These are phyloP conservation scores for Abramis brama DNA, from an alignment of 2,113 vertebrate species.

Conservation along the genomic window DNA sequence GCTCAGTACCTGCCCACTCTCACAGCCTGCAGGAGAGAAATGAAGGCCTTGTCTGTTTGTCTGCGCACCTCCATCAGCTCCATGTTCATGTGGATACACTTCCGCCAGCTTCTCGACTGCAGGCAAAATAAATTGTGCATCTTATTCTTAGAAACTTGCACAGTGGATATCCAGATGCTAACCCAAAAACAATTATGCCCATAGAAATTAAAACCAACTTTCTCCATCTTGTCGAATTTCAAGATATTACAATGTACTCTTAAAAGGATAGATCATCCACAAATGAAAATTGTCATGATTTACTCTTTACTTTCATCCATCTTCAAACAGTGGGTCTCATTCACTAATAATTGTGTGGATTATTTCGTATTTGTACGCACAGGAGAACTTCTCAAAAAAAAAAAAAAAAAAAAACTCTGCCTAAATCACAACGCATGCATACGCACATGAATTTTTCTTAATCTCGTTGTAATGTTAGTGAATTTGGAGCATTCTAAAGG, in stretches of 20 bases:
- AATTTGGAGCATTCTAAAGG: too few relatives aligned
- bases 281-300: neutral
- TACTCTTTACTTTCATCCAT: neutral
- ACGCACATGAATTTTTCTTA: too few relatives aligned
- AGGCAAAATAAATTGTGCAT: neutral
- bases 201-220: neutral
- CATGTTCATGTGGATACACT: slow-evolving; percentile 90
- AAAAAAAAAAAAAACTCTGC: too few relatives aligned
- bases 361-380: too few relatives aligned
- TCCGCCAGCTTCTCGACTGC: slow-evolving; percentile 90
- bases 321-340: too few relatives aligned
- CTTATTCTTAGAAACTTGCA: neutral
- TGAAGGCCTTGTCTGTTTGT: slow-evolving; percentile 88
- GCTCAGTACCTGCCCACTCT: slow-evolving; percentile 87
- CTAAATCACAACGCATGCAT: too few relatives aligned
- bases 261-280: too few relatives aligned
- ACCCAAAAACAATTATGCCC: neutral
- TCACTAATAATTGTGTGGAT: too few relatives aligned
- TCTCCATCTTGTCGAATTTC: neutral
- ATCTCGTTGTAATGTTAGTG: too few relatives aligned
- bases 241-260: neutral
- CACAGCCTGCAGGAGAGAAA: slow-evolving; percentile 87
- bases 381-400: too few relatives aligned
- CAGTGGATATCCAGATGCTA: neutral
- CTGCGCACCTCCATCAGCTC: slow-evolving; percentile 90